A percentile compares a stretch with the other conserved stretches of the same genome.
Conservation (phyloP, 2,888 invertebrate genomes). For the Euplagia quadripunctaria region DNA sequence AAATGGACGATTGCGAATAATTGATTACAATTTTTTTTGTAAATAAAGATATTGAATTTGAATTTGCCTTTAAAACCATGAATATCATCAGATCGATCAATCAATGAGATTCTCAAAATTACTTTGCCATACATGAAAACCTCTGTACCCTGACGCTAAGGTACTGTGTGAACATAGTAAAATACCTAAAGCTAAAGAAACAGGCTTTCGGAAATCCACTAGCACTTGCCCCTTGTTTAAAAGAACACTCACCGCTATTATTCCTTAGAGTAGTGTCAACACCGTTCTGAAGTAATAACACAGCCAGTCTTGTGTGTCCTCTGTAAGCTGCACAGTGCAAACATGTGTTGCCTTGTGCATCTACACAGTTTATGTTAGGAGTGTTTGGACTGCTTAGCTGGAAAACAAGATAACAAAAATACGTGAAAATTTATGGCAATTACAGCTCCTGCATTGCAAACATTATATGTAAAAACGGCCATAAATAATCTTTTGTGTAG, state of each 20-base stretch:
- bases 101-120: no score
- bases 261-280: conserved; percentile 89
- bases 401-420: conserved; percentile 32
- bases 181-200: no score
- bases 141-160: no score
- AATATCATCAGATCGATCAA: no score
- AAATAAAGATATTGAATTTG: no score
- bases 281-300: conserved; percentile 89
- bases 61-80: no score
- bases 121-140: no score
- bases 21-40: no score
- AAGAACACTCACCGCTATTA: conserved; percentile 80
- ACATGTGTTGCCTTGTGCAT: conserved; percentile 89
- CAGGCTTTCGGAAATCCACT: no score
- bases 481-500: no score
- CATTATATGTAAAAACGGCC: not conserved
- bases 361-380: conserved; percentile 89
- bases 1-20: no score
- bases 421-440: not conserved
- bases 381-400: conserved; percentile 87
- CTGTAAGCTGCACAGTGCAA: conserved; percentile 90
- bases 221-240: not conserved
- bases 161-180: no score
- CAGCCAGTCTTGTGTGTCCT: conserved; percentile 89
- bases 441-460: not conserved